Base-by-base conservation (phyloP, 2,113 vertebrate species). In the Rhinoptilus africanus region DNA sequence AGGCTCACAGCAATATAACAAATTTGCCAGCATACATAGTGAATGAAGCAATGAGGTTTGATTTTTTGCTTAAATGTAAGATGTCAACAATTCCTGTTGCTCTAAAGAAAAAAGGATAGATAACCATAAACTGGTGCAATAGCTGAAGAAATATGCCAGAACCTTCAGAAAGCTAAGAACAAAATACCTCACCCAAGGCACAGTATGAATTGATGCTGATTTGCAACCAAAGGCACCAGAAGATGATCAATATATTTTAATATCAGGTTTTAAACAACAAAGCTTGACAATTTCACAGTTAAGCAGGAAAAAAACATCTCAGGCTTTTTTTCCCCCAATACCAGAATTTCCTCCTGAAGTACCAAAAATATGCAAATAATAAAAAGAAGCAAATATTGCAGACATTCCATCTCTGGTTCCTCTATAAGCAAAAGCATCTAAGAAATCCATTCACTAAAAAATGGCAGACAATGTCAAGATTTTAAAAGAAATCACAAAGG, bases 151-250 rank as follows among this genome's bases (percentile, higher is more conserved):
- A 94, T 81, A 85, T 8, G 43, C 50, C 56, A 72, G 34, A 88
- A 90, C 27, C 47, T 92, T 85, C 75, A 94, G 64, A 93, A 92
- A 95, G 37, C 28, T 79, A 45, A 93, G 34, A 94, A 88, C 56
- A 91, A 90, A 94, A 85, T 32, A 34, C 32, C 20, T 90, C 50
- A 80, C 12, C 16, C 50, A 51, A 86, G 34, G 76, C 39, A 91
- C 27, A 47, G 24, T 47, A 56, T 21, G 54, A 66, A 26, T 19
- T 51, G 32, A 69, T 88, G 27, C 15, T 9, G 2, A 71, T 86
- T 41, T 12, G 3, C 48, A 94, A 87, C 21, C 62, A 91, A 78
- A 88, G 45, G 24, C 9, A 48, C 27, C 8, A 73, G 66, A 82
- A n/a, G 27, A 43, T 56, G n/a, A 34, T 76, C 57, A 69, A 19